Base-by-base conservation (phyloP, 2,888 invertebrate species). In the Hermaeophaga mercurialis region DNA sequence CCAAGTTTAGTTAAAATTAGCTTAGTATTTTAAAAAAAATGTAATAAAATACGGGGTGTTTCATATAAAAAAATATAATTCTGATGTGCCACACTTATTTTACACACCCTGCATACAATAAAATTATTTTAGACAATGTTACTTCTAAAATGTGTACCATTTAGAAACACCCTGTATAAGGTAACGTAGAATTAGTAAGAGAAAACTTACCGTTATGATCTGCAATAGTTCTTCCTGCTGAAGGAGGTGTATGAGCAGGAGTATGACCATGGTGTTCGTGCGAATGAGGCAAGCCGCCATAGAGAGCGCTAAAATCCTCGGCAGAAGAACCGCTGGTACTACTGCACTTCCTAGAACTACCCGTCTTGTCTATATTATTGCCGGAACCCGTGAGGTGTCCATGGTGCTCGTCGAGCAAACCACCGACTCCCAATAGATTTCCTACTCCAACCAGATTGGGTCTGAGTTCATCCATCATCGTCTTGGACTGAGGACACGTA, bases 301-400 rank as follows among this genome's bases (percentile, higher is more conserved):
- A 94, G 68, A 94, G 81, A 17, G 92, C 89, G 55, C 89, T 86
- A 76, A 94, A 94, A 79, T 95, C 94, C 78, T 94, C 94, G 36
- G 91, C 90, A 45, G 90, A 90, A 18, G 90, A 90, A 9, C 87
- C 86, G 59, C 87, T 85, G 69, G 87, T 87, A 44, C 60, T 64
- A 79, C 91, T 90, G 79, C 91, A 91, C 80, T 91, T 91, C 64
- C 87, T 79, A 33, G 70, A 59, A 81, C 70, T 68, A 44, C 83
- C 84, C 69, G 79, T 80, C 39, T 71, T 74, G 52, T 68, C 68
- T 34, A 64, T 59, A 54, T 65, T 67, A 55, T 77, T 77, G 44
- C 78, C 76, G 43, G 68, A 66, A 54, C 67, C 58, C 65, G 73
- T 80, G 58, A 82, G 79, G 68, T 87, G 87, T 55, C 83, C 81